A percentile compares a stretch with the other conserved stretches of the same genome.
phyloP scores from a whole-genome alignment of 2,113 vertebrate species.

The Monopterus albus region DNA sequence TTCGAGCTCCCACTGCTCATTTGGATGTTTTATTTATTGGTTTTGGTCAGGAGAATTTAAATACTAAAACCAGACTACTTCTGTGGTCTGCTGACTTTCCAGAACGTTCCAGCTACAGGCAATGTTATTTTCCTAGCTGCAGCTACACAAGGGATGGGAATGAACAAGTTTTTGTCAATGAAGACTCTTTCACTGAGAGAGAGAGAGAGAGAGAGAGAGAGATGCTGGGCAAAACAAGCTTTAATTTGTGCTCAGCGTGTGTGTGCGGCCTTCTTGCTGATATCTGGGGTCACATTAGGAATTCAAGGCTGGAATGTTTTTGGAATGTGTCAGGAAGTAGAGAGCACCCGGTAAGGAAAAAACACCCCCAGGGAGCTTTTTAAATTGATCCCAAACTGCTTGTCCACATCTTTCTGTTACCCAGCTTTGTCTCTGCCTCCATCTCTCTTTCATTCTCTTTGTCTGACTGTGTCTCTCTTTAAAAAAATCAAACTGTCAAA shows the following conservation, averaged over 20 bases:
- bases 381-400: constrained; percentile 56
- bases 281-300: constrained; percentile 57
- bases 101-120: constrained; percentile 53
- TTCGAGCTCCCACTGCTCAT: constrained; percentile 38
- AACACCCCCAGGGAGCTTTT: constrained; percentile 60
- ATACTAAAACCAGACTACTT: constrained; percentile 60
- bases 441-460: neutral
- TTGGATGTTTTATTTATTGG: constrained; percentile 52
- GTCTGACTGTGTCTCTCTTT: neutral
- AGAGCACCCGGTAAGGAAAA: constrained; percentile 27
- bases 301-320: constrained; percentile 61
- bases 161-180: constrained; percentile 44
- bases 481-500: neutral
- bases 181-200: constrained; percentile 9
- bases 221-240: constrained; percentile 25
- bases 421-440: neutral
- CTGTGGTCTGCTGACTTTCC: constrained; percentile 49
- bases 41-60: constrained; percentile 50
- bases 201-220: constrained; percentile 10
- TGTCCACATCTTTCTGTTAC: constrained; percentile 8
- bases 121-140: constrained; percentile 45
- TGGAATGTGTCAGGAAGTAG: constrained; percentile 70
- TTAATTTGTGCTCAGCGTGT: constrained; percentile 41
- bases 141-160: constrained; percentile 11
- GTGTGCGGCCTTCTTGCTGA: constrained; percentile 21